Base-by-base conservation (phyloP, 2,888 invertebrate genomes). In the Mimumesa dahlbomi region DNA sequence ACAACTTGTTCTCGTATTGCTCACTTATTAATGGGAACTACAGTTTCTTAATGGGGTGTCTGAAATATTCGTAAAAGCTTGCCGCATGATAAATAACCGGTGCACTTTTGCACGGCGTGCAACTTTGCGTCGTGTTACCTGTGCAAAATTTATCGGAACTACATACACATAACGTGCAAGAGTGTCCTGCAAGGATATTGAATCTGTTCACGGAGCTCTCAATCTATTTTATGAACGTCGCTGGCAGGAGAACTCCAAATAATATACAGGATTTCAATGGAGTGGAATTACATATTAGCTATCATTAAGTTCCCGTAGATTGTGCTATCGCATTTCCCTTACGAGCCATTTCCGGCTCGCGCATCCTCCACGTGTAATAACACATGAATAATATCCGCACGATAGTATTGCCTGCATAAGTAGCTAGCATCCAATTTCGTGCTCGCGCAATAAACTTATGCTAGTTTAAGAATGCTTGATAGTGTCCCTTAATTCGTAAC, bases 271-370 rank as follows among this genome's bases (percentile, higher is more conserved):
- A 69, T 75, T 58, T 78, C 68, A 63, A 62, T 59, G 42, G 48
- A 14, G 9, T 22, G 6, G 58, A 57, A 73, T 68, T 75, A 73
- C 57, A 59, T 62, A 65, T 73, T 65, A 67, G 75, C 56, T 52
- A 66, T 73, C 58, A 58, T 70, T 40, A 65, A 58, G 56, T 43
- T 48, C 19, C 40, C 36, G 14, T 34, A 40, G 40, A 48, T 59
- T 22, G 31, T 14, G 14, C 65, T 61, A 62, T 65, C 66, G 34
- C 58, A 71, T 77, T 77, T 67, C 77, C 67, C 70, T 70, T 57
- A 53, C 54, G 61, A 73, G 63, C 62, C 62, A 61, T 62, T 71
- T 59, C 70, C 53, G 61, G 66, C 66, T 53, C 52, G 36, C 50
- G 48, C 50, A 45, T 65, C 53, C 43, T 49, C 14, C 21, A 36